Percentiles rank a stretch among this genome's conserved stretches.
These are phyloP conservation scores for Apodemia zela DNA, from an alignment of 2,888 invertebrate species.

Conservation along the genomic window DNA sequence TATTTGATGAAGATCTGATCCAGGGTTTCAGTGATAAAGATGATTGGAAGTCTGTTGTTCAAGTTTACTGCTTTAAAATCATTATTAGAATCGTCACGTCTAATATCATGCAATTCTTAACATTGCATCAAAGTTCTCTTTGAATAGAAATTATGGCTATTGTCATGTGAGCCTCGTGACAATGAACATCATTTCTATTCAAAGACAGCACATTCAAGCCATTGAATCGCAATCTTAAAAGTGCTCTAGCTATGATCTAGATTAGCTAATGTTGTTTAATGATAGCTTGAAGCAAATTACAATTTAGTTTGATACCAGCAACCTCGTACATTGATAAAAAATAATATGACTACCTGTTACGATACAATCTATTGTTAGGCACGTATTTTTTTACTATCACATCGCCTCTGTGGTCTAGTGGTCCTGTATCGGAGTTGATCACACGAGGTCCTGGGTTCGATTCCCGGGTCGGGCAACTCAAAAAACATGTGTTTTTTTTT, in stretches of 20 bases:
- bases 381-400: neutral
- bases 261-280: constrained; percentile 1
- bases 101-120: neutral
- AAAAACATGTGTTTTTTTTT: too few species aligned
- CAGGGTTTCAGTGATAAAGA: too few species aligned
- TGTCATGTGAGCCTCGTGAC: neutral
- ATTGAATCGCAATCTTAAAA: constrained; percentile 13
- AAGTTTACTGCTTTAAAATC: too few species aligned
- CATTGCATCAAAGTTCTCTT: constrained; percentile 5
- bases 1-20: too few species aligned
- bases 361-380: too few species aligned
- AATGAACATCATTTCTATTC: constrained; percentile 10
- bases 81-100: neutral
- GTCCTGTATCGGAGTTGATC: too few species aligned
- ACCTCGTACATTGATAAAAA: neutral
- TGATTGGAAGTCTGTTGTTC: too few species aligned
- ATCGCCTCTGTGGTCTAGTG: too few species aligned
- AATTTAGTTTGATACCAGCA: neutral
- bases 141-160: constrained; percentile 1
- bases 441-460: too few species aligned
- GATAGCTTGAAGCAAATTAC: neutral
- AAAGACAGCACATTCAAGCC: constrained; percentile 8
- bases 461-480: too few species aligned
- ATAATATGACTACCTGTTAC: neutral
- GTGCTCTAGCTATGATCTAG: neutral